Conservation (phyloP, 2,113 vertebrate genomes). For the Telmatochromis bifrenatus region DNA sequence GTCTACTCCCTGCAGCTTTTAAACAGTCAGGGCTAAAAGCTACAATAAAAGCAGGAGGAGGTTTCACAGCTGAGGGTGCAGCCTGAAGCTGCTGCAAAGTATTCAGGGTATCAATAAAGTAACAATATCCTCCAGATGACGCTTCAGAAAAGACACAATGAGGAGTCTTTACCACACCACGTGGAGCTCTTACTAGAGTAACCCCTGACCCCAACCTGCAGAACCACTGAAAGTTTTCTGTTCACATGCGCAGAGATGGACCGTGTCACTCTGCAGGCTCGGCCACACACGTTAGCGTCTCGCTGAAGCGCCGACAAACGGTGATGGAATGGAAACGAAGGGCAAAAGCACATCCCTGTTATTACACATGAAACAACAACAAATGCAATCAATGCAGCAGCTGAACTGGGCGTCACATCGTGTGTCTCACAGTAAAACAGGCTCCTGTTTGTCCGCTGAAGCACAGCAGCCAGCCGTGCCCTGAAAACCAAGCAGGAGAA, state of each 20-base stretch:
- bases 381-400: not conserved
- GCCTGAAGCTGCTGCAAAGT: not conserved
- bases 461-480: not conserved
- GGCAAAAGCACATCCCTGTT: not conserved
- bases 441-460: not conserved
- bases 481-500: not conserved
- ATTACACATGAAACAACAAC: not conserved
- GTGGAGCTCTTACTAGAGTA: not conserved
- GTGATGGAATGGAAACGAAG: not conserved
- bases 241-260: not conserved
- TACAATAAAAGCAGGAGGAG: not conserved
- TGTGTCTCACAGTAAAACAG: not conserved
- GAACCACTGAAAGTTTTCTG: not conserved
- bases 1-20: not conserved
- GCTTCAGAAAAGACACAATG: not conserved
- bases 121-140: not conserved
- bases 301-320: not conserved
- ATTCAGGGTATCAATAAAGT: not conserved
- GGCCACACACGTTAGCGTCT: not conserved
- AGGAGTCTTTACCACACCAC: fast-evolving
- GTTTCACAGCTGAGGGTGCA: not conserved
- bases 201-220: not conserved
- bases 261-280: not conserved
- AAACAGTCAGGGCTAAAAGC: not conserved
- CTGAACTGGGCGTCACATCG: not conserved